phyloP scores from a whole-genome alignment of 2,888 invertebrate genomes.

The Cotesia congregata region DNA sequence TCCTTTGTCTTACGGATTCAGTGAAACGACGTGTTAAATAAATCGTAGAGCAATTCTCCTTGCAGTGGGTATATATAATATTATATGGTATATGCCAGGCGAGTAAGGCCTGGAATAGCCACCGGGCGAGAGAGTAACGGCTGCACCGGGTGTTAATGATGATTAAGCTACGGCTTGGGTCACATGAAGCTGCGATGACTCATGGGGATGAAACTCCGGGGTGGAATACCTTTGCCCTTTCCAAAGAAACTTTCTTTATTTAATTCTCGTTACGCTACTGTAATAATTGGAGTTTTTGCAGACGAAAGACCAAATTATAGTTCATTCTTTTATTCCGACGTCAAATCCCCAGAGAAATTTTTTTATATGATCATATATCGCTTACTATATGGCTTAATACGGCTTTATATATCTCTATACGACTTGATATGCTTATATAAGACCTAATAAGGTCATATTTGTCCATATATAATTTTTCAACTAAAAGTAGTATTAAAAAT shows the following conservation, averaged over 20 bases:
- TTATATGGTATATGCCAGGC: neutral
- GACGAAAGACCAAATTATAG: too few species aligned
- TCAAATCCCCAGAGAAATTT: too few species aligned
- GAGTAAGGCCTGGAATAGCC: neutral
- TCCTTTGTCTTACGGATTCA: constrained; percentile 34
- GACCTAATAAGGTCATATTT: too few species aligned
- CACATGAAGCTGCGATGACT: constrained; percentile 46
- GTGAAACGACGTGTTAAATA: constrained; percentile 45
- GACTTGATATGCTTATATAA: too few species aligned
- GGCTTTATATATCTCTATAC: too few species aligned
- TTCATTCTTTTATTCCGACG: too few species aligned
- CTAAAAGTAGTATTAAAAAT: too few species aligned
- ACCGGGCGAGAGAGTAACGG: neutral
- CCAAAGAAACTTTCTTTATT: constrained; percentile 14
- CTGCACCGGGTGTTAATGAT: constrained; percentile 53
- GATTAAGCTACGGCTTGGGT: constrained; percentile 56
- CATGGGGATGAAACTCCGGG: constrained; percentile 26
- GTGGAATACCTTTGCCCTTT: constrained; percentile 21
- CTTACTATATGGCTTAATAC: too few species aligned
- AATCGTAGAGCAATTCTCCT: constrained; percentile 47
- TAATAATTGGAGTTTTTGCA: neutral
- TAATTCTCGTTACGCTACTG: neutral
- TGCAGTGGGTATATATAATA: neutral
- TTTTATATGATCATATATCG: too few species aligned
- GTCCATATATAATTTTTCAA: too few species aligned